A percentile compares a stretch with the other conserved stretches of the same genome.
Evolutionary conservation across 1,140 invertebrate species (phyloP).

Genomic region (Orchestia grillus): DNA sequence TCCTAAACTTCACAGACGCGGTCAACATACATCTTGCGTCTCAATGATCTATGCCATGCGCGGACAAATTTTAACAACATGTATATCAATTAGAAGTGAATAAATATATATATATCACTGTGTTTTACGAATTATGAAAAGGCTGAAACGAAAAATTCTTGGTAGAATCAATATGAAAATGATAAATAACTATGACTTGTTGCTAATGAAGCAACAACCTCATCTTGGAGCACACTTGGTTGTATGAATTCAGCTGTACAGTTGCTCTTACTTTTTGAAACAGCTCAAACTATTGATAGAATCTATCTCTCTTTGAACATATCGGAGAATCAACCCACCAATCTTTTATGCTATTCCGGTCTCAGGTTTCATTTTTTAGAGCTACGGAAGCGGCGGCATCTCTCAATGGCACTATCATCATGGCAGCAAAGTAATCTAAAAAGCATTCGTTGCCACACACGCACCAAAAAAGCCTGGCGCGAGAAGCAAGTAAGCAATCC

Average conservation of each 20-base stretch:
- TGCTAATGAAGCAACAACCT: neutral
- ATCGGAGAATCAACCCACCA: neutral
- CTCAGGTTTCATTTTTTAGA: neutral
- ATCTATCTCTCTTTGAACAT: neutral
- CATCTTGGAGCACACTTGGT: neutral
- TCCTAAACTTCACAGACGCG: too few relatives aligned
- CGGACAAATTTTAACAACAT: too few relatives aligned
- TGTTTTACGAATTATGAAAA: too few relatives aligned
- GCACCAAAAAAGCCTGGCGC: neutral
- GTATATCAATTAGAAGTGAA: too few relatives aligned
- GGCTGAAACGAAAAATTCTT: too few relatives aligned
- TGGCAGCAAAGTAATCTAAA: conserved; percentile 23
- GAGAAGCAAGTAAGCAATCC: neutral
- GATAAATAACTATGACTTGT: neutral
- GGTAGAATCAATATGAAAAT: neutral
- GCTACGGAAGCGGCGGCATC: neutral
- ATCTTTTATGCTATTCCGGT: neutral
- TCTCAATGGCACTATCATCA: conserved; percentile 32
- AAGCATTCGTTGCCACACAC: conserved; percentile 8
- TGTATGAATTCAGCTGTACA: neutral
- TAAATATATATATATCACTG: too few relatives aligned
- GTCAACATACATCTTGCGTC: too few relatives aligned
- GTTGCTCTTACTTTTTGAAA: neutral
- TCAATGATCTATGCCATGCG: too few relatives aligned
- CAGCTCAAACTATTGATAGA: neutral